Conservation (phyloP, 2,888 invertebrate genomes). For the Phaonia tiefii region DNA sequence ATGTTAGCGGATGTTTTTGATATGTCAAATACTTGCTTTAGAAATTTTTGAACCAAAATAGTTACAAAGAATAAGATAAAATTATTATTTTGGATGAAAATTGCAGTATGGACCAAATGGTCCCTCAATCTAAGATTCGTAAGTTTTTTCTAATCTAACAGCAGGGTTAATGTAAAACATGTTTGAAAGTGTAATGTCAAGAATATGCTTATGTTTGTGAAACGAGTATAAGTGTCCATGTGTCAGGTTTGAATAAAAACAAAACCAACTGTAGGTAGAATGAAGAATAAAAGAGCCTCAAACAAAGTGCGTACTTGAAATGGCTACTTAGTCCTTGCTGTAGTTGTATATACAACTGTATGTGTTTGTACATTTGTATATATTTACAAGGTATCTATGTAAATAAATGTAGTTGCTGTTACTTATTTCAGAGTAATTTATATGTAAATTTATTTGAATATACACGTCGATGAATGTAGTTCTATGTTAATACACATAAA, state of each 20-base stretch:
- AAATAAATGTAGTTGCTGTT: background rate
- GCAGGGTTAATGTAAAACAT: no score
- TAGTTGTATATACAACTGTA: constrained; percentile 6
- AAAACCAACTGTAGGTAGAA: constrained; percentile 1
- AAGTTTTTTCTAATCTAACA: no score
- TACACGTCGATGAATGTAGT: constrained; percentile 15
- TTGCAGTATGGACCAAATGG: no score
- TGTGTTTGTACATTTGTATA: background rate
- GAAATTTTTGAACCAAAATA: no score
- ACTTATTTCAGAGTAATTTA: constrained; percentile 26
- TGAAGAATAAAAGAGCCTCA: constrained; percentile 6
- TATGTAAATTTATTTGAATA: constrained; percentile 36
- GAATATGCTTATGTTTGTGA: no score
- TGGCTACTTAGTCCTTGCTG: constrained; percentile 11
- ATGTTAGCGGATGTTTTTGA: no score
- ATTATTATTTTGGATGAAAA: no score
- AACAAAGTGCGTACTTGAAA: constrained; percentile 38
- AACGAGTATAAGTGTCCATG: background rate
- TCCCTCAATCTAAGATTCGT: no score
- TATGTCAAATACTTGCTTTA: no score
- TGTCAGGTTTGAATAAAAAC: constrained; percentile 6
- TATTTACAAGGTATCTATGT: constrained; percentile 7
- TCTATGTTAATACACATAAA: background rate
- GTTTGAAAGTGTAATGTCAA: no score
- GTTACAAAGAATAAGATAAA: no score